phyloP scores from a whole-genome alignment of 2,888 invertebrate genomes.

The Caenorhabditis becei region DNA sequence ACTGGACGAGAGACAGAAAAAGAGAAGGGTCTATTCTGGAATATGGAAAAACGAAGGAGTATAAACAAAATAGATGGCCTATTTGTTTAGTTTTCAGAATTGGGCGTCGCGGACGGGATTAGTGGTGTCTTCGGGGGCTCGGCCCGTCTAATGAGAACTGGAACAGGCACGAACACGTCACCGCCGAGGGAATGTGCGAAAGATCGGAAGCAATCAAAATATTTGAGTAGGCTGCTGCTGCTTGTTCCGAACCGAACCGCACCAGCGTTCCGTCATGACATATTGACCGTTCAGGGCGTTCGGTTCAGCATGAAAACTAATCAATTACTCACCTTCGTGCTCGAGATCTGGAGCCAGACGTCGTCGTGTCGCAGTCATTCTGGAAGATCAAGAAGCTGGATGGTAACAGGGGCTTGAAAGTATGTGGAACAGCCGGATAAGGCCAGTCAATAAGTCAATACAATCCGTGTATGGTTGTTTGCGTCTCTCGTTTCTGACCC shows the following conservation, averaged over 20 bases:
- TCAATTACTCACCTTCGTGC: not conserved
- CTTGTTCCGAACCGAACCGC: constrained; percentile 4
- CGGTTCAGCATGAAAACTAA: constrained; percentile 6
- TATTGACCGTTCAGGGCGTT: constrained; percentile 25
- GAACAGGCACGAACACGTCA: constrained; percentile 27
- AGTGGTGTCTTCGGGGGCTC: constrained; percentile 1
- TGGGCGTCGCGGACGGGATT: not conserved
- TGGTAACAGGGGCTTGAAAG: not conserved
- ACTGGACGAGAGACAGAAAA: not conserved
- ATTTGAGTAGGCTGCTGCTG: constrained; percentile 48
- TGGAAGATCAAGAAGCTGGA: not conserved
- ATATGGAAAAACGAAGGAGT: constrained; percentile 8
- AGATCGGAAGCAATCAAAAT: constrained; percentile 49
- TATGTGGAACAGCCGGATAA: not conserved
- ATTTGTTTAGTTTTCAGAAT: constrained; percentile 33
- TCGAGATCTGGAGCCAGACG: constrained; percentile 1
- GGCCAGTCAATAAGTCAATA: constrained; percentile 39
- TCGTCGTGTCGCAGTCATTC: constrained; percentile 14
- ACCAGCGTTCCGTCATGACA: constrained; percentile 10
- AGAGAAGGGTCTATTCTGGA: not conserved
- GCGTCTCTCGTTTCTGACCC: constrained; percentile 26
- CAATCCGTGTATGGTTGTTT: constrained; percentile 5
- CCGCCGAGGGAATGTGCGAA: constrained; percentile 28
- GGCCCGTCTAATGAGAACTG: constrained; percentile 13
- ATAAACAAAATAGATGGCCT: constrained; percentile 15